Conservation (phyloP, 2,113 vertebrate species). For the Pygoscelis antarcticus region DNA sequence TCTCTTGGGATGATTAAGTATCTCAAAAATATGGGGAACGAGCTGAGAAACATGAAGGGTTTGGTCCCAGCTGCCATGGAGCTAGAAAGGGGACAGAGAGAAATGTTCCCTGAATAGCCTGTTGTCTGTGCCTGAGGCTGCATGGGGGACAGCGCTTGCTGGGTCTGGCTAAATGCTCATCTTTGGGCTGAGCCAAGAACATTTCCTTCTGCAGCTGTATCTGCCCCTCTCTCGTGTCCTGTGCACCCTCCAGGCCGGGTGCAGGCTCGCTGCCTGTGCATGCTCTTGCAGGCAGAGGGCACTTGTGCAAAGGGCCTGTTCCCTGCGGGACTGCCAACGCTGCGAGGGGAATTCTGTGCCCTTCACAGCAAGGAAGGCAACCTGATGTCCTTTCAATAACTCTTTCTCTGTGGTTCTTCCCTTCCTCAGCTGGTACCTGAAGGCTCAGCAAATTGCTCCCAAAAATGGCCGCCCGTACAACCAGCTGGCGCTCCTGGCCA, state of each 20-base stretch:
- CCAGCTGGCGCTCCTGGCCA: slow-evolving; percentile 93
- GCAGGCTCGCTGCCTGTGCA: neutral
- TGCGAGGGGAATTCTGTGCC: neutral
- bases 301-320: neutral
- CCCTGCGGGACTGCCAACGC: neutral
- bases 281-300: neutral
- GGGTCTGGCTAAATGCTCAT: neutral
- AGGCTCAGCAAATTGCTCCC: slow-evolving; percentile 97
- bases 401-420: neutral
- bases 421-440: slow-evolving; percentile 92
- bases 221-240: neutral
- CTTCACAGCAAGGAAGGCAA: neutral
- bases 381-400: neutral
- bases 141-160: neutral
- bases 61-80: neutral
- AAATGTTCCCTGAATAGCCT: neutral
- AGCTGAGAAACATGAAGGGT: neutral
- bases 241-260: neutral
- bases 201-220: neutral
- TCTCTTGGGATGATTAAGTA: neutral
- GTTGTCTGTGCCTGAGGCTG: neutral
- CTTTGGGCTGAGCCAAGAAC: neutral
- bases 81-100: neutral
- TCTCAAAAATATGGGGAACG: neutral
- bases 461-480: slow-evolving; percentile 98